Percentiles rank a stretch among this genome's conserved stretches.
phyloP scores from a whole-genome alignment of 2,888 invertebrate species.

The Epistrophe grossulariae region DNA sequence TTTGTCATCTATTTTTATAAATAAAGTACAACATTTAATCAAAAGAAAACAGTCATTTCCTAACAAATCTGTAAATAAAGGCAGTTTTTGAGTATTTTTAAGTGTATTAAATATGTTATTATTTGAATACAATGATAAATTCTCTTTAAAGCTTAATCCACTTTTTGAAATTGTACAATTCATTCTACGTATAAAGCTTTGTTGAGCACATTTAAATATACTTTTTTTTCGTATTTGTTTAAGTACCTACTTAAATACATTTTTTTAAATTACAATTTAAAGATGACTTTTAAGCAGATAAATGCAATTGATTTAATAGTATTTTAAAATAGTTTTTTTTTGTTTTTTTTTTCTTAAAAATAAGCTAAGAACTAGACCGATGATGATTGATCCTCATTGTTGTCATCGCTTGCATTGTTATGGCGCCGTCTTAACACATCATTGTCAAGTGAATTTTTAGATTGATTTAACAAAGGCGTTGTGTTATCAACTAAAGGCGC shows the following conservation, averaged over 20 bases:
- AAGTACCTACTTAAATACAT: constrained; percentile 56
- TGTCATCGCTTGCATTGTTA: constrained; percentile 62
- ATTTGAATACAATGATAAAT: constrained; percentile 7
- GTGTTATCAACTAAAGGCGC: constrained; percentile 1
- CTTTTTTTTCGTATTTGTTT: constrained; percentile 22
- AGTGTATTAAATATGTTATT: constrained; percentile 4
- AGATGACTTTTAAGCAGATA: constrained; percentile 59
- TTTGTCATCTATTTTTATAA: constrained; percentile 14
- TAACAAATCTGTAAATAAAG: constrained; percentile 64
- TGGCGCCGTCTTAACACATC: constrained; percentile 69
- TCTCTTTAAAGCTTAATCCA: constrained; percentile 55
- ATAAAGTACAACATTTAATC: constrained; percentile 14
- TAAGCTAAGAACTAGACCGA: constrained; percentile 77
- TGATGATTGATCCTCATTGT: constrained; percentile 78
- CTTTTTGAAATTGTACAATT: constrained; percentile 57
- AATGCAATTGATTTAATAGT: constrained; percentile 55
- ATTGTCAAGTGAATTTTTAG: constrained; percentile 41
- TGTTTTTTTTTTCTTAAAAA: no score
- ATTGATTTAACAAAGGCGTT: constrained; percentile 33
- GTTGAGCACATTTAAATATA: constrained; percentile 64
- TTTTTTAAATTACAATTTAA: constrained; percentile 7
- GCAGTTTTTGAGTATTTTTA: constrained; percentile 55
- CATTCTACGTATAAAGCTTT: constrained; percentile 61
- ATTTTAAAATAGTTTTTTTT: background rate
- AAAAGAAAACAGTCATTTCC: constrained; percentile 14